Evolutionary conservation across 2,797 vertebrate species (phyloP).

Genomic region (Heteromormyrus szaboi): DNA sequence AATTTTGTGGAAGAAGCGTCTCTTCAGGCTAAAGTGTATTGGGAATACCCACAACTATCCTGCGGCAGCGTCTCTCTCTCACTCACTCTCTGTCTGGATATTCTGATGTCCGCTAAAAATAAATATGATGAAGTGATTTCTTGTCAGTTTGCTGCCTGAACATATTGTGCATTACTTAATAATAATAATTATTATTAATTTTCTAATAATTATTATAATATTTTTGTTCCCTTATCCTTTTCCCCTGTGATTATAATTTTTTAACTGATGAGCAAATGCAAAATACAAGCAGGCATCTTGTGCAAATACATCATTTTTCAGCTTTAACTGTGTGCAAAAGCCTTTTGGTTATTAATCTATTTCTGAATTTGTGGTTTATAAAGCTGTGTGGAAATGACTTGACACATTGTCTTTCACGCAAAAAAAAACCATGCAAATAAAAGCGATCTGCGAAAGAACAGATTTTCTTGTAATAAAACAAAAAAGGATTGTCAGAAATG

Average conservation of each 20-base stretch:
- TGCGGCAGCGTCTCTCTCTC: not conserved
- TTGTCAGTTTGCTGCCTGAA: not conserved
- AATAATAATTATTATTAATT: no score
- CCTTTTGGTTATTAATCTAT: not conserved
- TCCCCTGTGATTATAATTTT: not conserved
- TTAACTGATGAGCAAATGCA: not conserved
- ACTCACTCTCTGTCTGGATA: not conserved
- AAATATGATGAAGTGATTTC: constrained; percentile 7
- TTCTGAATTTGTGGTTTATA: not conserved
- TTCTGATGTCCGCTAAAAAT: not conserved
- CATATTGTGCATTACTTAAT: not conserved
- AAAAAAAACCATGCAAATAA: not conserved
- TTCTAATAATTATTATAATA: no score
- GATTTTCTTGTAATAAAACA: not conserved
- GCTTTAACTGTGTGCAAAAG: not conserved
- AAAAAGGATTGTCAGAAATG: not conserved
- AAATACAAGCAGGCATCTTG: not conserved
- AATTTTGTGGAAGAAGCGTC: not conserved
- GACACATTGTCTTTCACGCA: not conserved
- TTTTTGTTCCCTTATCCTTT: not conserved
- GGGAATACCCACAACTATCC: not conserved
- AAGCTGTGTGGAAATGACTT: not conserved
- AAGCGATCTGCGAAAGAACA: not conserved
- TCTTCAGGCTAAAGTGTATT: not conserved
- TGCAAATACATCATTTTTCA: not conserved